A percentile compares a stretch with the other conserved stretches of the same genome.
Evolutionary conservation across 2,113 vertebrate genomes (phyloP).

Genomic region (Brachyhypopomus gauderio): DNA sequence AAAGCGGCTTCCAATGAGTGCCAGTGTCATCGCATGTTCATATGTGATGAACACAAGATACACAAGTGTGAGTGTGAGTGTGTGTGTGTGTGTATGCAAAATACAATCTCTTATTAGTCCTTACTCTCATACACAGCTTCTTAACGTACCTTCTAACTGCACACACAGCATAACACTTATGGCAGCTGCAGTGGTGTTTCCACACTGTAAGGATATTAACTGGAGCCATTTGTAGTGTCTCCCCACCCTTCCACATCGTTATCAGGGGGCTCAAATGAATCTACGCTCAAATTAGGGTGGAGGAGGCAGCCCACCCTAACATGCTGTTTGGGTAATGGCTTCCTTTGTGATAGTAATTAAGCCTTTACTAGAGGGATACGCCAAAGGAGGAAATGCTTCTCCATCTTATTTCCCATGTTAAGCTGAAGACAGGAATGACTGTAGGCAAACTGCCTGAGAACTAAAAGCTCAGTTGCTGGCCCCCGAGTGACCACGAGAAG

Average conservation of each 20-base stretch:
- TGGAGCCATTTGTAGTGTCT: not conserved
- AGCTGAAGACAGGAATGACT: not conserved
- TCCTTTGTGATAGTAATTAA: conserved; percentile 60
- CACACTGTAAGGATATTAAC: not conserved
- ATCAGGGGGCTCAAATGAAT: conserved; percentile 58
- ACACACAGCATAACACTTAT: not conserved
- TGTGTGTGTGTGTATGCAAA: not conserved
- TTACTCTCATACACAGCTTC: not conserved
- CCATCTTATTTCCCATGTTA: conserved; percentile 36
- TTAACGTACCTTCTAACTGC: conserved; percentile 3
- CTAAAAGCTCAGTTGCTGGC: conserved; percentile 26
- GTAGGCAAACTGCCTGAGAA: not conserved
- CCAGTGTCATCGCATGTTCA: not conserved
- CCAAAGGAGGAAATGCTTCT: conserved; percentile 45
- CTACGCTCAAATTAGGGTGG: conserved; percentile 55
- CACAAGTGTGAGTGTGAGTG: not conserved
- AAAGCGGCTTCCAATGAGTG: not conserved
- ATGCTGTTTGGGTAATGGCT: conserved; percentile 58
- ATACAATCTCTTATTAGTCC: not conserved
- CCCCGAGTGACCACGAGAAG: not conserved
- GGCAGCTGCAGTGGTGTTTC: not conserved
- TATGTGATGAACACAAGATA: not conserved
- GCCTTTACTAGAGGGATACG: conserved; percentile 47
- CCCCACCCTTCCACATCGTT: conserved; percentile 34
- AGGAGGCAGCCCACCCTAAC: conserved; percentile 34